A percentile compares a stretch with the other conserved stretches of the same genome.
These are phyloP conservation scores for Toxonevra muliebris DNA, from an alignment of 2,888 invertebrate genomes.

Conservation along the genomic window DNA sequence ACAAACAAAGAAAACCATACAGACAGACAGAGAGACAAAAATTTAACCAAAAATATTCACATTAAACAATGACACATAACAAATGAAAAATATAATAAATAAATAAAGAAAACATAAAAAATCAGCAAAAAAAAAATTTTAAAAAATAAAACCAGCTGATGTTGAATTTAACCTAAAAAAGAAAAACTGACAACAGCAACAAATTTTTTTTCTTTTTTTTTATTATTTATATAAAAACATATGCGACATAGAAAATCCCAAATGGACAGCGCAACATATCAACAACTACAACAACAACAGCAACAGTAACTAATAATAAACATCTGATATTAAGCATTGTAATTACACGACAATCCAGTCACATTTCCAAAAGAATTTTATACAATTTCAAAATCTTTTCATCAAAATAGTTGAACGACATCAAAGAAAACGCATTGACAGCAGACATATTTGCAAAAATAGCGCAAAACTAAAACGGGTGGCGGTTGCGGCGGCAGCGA, in stretches of 20 bases:
- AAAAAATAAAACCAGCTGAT: constrained; percentile 18
- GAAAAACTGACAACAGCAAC: constrained; percentile 36
- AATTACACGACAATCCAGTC: constrained; percentile 33
- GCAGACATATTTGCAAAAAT: constrained; percentile 49
- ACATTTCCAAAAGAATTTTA: constrained; percentile 39
- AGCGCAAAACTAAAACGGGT: constrained; percentile 57
- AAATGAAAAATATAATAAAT: neutral
- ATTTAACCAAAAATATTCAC: neutral
- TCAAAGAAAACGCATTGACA: constrained; percentile 45
- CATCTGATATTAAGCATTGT: constrained; percentile 49
- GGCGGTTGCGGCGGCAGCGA: constrained; percentile 38
- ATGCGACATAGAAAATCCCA: neutral
- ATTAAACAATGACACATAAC: neutral
- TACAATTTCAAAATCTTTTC: constrained; percentile 45
- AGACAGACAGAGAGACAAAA: neutral
- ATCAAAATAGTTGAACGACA: constrained; percentile 49
- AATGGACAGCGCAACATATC: too few relatives aligned
- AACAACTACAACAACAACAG: neutral
- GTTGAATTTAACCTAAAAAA: constrained; percentile 30
- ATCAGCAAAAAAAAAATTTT: too few relatives aligned
- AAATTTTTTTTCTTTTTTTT: too few relatives aligned
- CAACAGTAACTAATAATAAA: constrained; percentile 5
- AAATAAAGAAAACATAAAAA: too few relatives aligned
- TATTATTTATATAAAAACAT: too few relatives aligned
- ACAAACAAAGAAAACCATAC: neutral